Evolutionary conservation across 2,797 vertebrate genomes (phyloP).

Genomic region (Caiman crocodilus): DNA sequence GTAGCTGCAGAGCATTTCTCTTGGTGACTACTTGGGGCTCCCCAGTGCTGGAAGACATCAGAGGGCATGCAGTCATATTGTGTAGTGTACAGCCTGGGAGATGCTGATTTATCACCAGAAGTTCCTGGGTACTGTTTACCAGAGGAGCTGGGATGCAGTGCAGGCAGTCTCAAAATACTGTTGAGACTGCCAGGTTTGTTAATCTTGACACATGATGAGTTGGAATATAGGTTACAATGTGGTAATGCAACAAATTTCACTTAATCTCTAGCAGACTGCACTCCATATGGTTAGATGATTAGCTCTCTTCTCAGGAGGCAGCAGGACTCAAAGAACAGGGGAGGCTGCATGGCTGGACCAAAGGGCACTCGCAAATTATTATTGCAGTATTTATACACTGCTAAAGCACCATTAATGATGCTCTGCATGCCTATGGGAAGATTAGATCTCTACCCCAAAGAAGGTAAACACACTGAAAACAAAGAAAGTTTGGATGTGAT

Average conservation of each 20-base stretch:
- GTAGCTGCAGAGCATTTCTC: background rate
- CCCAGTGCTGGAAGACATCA: background rate
- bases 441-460: background rate
- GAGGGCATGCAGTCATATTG: background rate
- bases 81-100: background rate
- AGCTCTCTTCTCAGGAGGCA: slow-evolving; percentile 39
- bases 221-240: slow-evolving; percentile 54
- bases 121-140: background rate
- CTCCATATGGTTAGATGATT: slow-evolving; percentile 63
- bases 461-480: background rate
- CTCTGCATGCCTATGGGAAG: background rate
- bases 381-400: background rate
- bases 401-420: background rate
- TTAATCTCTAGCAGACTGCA: slow-evolving; percentile 57
- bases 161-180: slow-evolving; percentile 50
- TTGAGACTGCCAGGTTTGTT: slow-evolving; percentile 63
- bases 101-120: background rate
- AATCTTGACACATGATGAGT: slow-evolving; percentile 69
- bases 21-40: background rate
- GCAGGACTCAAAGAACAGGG: background rate
- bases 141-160: slow-evolving; percentile 40
- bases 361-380: background rate
- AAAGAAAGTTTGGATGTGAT: background rate
- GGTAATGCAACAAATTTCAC: slow-evolving; percentile 62
- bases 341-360: background rate